Conservation (phyloP, 2,113 vertebrate genomes). For the Gavialis gangeticus region DNA sequence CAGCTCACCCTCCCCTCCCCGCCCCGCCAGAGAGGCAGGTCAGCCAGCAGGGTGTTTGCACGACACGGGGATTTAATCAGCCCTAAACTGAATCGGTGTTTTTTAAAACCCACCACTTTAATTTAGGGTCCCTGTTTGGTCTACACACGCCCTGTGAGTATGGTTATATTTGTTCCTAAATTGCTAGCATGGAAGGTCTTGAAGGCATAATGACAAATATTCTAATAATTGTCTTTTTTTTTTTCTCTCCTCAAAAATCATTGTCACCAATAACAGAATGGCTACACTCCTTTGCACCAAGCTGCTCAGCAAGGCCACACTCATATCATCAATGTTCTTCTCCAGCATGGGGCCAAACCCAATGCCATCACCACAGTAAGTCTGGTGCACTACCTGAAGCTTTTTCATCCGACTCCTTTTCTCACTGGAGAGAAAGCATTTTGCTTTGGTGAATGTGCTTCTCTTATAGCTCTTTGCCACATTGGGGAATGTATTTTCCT, state of each 20-base stretch:
- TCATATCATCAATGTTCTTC: constrained; percentile 94
- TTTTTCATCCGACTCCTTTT: not conserved
- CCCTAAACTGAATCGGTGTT: no score
- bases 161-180: not conserved
- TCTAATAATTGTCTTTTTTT: constrained; percentile 44
- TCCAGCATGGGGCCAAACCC: constrained; percentile 93
- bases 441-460: not conserved
- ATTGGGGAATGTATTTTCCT: constrained; percentile 40
- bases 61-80: no score
- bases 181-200: not conserved
- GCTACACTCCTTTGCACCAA: constrained; percentile 97
- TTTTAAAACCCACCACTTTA: no score
- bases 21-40: no score
- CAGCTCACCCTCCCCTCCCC: no score
- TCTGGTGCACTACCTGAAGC: not conserved
- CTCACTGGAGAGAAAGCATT: not conserved
- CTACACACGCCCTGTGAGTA: not conserved
- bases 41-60: no score
- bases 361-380: constrained; percentile 92
- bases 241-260: not conserved
- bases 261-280: constrained; percentile 80
- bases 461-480: constrained; percentile 67
- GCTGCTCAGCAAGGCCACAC: constrained; percentile 98
- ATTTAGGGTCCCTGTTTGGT: no score
- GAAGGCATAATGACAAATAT: not conserved